Evolutionary conservation across 2,797 vertebrate genomes (phyloP).

Genomic region (Acestrorhynchus altus): DNA sequence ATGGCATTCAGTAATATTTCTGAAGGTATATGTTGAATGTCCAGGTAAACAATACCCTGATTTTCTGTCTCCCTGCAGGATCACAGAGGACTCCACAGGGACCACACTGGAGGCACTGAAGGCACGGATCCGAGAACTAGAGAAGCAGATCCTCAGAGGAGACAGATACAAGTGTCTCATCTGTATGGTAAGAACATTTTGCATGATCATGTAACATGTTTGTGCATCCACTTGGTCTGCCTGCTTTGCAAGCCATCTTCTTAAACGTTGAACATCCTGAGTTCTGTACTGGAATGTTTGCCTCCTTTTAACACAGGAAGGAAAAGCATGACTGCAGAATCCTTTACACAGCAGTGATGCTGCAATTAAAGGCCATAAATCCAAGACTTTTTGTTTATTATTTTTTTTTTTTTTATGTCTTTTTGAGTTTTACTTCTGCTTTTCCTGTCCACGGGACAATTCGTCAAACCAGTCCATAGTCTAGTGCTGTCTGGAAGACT

Average conservation of each 20-base stretch:
- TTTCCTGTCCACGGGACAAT: not conserved
- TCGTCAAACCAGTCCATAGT: not conserved
- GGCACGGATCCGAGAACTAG: conserved; percentile 97
- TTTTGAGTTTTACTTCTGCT: not conserved
- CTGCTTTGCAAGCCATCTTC: not conserved
- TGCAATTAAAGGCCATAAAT: not conserved
- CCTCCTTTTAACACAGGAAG: not conserved
- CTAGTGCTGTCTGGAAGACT: not conserved
- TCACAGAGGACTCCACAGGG: conserved; percentile 96
- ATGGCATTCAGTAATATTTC: too few relatives aligned
- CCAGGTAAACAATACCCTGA: not conserved
- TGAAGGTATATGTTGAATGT: not conserved
- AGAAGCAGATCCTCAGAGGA: conserved; percentile 96
- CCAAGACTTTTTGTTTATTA: not conserved
- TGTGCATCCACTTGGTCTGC: conserved; percentile 15
- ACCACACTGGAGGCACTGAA: conserved; percentile 99
- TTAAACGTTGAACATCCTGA: not conserved
- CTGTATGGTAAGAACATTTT: conserved; percentile 91
- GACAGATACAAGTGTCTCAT: conserved; percentile 99
- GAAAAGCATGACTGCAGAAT: not conserved
- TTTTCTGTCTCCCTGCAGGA: conserved; percentile 75
- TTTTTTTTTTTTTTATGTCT: not conserved
- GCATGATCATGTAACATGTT: not conserved
- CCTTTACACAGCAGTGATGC: not conserved
- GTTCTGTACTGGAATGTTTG: conserved; percentile 40